These are phyloP conservation scores for Gadus chalcogrammus DNA, from an alignment of 2,113 vertebrate genomes.

Conservation along the genomic window DNA sequence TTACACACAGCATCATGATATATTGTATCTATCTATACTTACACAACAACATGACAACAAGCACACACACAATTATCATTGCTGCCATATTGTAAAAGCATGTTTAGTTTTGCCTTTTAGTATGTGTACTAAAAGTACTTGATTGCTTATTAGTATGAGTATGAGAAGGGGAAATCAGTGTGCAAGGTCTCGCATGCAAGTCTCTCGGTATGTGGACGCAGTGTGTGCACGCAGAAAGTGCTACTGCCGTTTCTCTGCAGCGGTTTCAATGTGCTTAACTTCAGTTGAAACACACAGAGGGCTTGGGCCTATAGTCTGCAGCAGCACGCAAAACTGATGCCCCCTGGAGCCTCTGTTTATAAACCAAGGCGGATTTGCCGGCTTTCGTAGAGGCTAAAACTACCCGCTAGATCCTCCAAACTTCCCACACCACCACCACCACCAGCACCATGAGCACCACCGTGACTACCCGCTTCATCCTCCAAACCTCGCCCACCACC, in stretches of 20 bases:
- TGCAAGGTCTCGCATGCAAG: slow-evolving; percentile 23
- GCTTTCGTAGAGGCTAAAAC: slow-evolving; percentile 69
- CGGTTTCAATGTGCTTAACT: slow-evolving; percentile 70
- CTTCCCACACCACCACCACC: too few species aligned
- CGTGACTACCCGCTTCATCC: neutral
- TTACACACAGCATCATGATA: slow-evolving; percentile 33
- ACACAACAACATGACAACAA: too few species aligned
- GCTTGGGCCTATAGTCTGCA: slow-evolving; percentile 55
- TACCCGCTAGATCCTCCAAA: slow-evolving; percentile 47
- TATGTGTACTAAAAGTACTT: neutral
- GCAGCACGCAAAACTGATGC: slow-evolving; percentile 67
- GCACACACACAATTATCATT: too few species aligned
- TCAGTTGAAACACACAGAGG: slow-evolving; percentile 71
- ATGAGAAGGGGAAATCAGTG: neutral
- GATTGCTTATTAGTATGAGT: neutral
- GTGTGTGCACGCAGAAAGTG: slow-evolving; percentile 43
- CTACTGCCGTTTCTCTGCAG: slow-evolving; percentile 69
- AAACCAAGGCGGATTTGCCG: slow-evolving; percentile 75
- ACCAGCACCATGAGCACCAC: neutral
- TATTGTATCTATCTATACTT: neutral
- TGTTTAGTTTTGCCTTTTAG: neutral
- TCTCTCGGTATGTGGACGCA: slow-evolving; percentile 8
- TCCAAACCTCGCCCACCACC: slow-evolving; percentile 4
- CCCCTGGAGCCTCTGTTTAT: slow-evolving; percentile 78
- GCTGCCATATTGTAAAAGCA: neutral